These are phyloP conservation scores for Trogon melanurus DNA, from an alignment of 2,113 vertebrate genomes.

Conservation along the genomic window DNA sequence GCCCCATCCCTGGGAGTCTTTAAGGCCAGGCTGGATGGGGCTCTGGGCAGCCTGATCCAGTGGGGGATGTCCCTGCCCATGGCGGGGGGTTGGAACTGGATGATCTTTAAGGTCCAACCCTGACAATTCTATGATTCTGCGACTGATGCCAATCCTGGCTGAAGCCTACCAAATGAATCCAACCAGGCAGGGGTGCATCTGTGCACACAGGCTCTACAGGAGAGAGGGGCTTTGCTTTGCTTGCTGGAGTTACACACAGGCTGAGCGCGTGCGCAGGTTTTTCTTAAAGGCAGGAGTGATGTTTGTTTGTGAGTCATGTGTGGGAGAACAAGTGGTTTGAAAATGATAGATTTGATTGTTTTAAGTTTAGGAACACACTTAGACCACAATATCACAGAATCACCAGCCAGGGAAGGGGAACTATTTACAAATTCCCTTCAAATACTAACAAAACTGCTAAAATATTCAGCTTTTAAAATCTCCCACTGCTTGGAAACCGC, in stretches of 20 bases:
- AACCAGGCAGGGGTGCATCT: background rate
- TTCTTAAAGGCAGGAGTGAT: background rate
- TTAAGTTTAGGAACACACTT: constrained; percentile 47
- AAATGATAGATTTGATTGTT: constrained; percentile 40
- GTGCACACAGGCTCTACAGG: background rate
- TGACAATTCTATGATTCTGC: too few species aligned
- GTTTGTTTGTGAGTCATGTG: constrained; percentile 14
- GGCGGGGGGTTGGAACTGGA: too few species aligned
- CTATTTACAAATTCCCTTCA: constrained; percentile 45
- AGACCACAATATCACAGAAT: background rate
- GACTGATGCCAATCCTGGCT: background rate
- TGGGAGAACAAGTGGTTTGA: constrained; percentile 42
- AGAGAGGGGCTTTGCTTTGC: background rate
- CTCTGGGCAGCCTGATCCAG: too few species aligned
- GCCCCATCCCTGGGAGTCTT: too few species aligned
- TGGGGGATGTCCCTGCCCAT: too few species aligned
- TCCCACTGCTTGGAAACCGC: constrained; percentile 50
- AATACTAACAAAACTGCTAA: constrained; percentile 18
- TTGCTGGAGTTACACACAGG: background rate
- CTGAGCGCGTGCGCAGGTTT: background rate
- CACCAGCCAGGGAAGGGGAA: constrained; percentile 12
- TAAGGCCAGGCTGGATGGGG: too few species aligned
- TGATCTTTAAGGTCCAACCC: too few species aligned
- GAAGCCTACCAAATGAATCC: background rate
- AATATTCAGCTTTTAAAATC: constrained; percentile 18